Base-by-base conservation (phyloP, 2,888 invertebrate genomes). In the Platypus cylindrus region DNA sequence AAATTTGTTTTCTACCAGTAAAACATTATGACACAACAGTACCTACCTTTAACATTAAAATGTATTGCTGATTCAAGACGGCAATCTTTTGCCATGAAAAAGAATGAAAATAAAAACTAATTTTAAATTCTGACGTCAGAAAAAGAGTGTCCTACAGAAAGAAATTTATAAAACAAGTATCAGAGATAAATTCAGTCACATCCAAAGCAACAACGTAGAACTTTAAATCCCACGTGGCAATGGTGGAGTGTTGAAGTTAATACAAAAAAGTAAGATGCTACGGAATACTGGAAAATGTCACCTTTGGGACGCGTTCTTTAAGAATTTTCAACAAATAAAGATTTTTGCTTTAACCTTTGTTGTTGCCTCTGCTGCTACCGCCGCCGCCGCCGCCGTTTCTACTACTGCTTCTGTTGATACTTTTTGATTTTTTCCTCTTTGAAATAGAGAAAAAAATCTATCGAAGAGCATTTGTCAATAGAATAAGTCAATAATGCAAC, bases 211-310 rank as follows among this genome's bases (percentile, higher is more conserved):
- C n/a, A 37, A 30, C 29, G 32, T 28, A 25, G 34, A 38, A 38
- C 22, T 37, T 37, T 30, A 38, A 38, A 31, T 38, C 38, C 38
- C 38, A 17, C 11, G 38, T 31, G 38, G 31, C 38, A 27, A 18
- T 15, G 28, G 37, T 30, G 32, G 36, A 38, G 38, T 38, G 38
- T 38, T 38, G 38, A 38, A 38, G 38, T 38, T 38, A 34, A 38
- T 30, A 31, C 38, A 38, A 38, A 38, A 37, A 38, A 38, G 38
- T 31, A 34, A 38, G 38, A 38, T 31, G 37, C 33, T 33, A 25
- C 33, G 30, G 37, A 37, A 37, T 33, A 37, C 30, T 34, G 30
- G 34, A 38, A 38, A 38, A 38, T 38, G 38, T 34, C 26, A 38
- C 38, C 38, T 22, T 34, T 15, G 38, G 38, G 38, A 38, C 34